phyloP scores from a whole-genome alignment of 2,113 vertebrate genomes.

The Salvator merianae region DNA sequence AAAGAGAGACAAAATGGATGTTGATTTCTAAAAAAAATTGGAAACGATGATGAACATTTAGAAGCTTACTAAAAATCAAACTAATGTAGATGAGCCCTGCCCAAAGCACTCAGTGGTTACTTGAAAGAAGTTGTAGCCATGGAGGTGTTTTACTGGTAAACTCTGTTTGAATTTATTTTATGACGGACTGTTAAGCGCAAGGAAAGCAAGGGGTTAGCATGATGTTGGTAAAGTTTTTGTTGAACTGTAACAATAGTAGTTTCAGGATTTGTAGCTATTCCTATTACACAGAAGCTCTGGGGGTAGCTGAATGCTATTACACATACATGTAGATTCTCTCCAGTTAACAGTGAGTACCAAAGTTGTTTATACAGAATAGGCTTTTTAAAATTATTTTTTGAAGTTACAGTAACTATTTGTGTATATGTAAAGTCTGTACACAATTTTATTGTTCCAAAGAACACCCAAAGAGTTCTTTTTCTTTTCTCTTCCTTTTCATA shows the following conservation, averaged over 20 bases:
- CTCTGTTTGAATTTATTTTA: not conserved
- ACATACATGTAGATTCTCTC: too few species aligned
- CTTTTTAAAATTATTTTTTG: not conserved
- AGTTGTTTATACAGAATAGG: not conserved
- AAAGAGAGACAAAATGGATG: not conserved
- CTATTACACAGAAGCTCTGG: not conserved
- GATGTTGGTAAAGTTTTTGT: not conserved
- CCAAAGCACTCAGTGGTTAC: not conserved
- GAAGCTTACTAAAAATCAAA: not conserved
- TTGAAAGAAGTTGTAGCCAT: not conserved
- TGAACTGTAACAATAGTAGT: not conserved
- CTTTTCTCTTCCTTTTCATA: not conserved
- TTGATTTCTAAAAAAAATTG: not conserved
- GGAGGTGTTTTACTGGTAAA: not conserved
- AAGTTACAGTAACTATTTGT: not conserved
- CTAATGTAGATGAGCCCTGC: not conserved
- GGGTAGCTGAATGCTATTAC: too few species aligned
- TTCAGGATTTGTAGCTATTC: not conserved
- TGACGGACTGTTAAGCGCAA: not conserved
- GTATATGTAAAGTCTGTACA: not conserved
- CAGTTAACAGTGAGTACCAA: too few species aligned
- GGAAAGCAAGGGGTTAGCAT: not conserved
- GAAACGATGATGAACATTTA: fast-evolving
- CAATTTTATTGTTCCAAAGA: not conserved
- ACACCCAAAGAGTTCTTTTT: not conserved